Evolutionary conservation across 23 tunicate genomes (phyloP).

Genomic region (Clavelina lepadiformis): DNA sequence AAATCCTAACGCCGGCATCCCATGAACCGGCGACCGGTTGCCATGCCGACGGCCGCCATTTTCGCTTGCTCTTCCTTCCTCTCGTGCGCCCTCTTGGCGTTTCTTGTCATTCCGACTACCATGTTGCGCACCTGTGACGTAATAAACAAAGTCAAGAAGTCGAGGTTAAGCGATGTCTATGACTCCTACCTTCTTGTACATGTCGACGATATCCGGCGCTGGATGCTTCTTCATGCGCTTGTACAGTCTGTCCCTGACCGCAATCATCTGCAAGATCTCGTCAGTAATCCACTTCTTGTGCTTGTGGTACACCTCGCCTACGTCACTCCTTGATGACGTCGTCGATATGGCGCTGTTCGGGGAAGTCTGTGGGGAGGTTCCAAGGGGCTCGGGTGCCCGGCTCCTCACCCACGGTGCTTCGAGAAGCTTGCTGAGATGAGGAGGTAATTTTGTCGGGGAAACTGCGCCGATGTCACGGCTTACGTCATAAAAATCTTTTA

Average conservation of each 20-base stretch:
- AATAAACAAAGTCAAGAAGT: background rate
- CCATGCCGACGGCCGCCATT: too few species aligned
- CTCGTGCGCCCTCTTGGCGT: conserved; percentile 86
- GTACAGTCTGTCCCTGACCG: conserved; percentile 84
- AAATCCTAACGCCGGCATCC: too few species aligned
- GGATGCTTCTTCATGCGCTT: conserved; percentile 90
- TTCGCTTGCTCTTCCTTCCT: conserved; percentile 56
- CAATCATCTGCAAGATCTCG: conserved; percentile 90
- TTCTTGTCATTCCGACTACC: conserved; percentile 97
- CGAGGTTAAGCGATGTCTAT: background rate
- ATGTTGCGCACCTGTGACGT: conserved; percentile 79
- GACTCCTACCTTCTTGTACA: conserved; percentile 87
- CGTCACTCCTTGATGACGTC: background rate
- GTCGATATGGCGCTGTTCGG: background rate
- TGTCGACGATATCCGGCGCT: conserved; percentile 70
- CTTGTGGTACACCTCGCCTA: conserved; percentile 30
- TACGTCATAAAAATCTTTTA: background rate
- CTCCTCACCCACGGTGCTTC: conserved; percentile 9
- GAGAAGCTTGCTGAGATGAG: conserved; percentile 1
- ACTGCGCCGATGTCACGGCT: background rate
- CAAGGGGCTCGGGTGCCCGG: background rate
- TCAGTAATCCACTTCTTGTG: conserved; percentile 98
- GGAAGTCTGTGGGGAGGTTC: background rate
- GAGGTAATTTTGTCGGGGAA: conserved; percentile 7
- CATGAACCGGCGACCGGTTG: too few species aligned